Evolutionary conservation across 2,797 vertebrate genomes (phyloP), one percentile per base, ranked within the genome.

Genomic region (Malacoctenus gilli): DNA sequence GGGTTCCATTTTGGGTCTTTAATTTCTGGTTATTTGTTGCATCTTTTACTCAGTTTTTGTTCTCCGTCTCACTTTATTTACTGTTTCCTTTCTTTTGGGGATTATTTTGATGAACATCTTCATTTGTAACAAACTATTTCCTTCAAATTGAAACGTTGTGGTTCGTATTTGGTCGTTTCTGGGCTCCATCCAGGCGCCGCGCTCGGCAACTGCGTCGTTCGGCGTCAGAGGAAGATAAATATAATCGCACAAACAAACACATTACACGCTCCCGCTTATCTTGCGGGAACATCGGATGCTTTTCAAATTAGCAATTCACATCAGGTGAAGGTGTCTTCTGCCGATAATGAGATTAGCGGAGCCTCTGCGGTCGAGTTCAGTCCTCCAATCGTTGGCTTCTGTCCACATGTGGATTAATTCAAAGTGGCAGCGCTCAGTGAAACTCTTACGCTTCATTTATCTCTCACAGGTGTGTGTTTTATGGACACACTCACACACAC

Each of bases 201-300:
- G 50, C 59, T 56, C 4, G 67, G 40, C 47, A 47, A 68, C 51
- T 50, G 57, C 72, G 64, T 82, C 59, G 53, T 82, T 85, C 70
- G 67, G 59, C 59, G 68, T 64, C 51, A 61, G 35, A 41, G 39
- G 39, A 8, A 59, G 51, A 47, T 80, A 60, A 59, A 82, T 86
- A 60, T 66, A 78, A 80, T 71, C 64, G 50, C 59, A 64, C 46
- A 42, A 58, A 43, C 51, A 84, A 82, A 82, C 65, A 76, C 71
- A 84, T 71, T 62, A 71, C 59, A 75, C 2, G 18, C 56, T 40
- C 30, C 36, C 9, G 50, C 50, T 73, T 68, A 78, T 65, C 67
- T n/a, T 68, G 35, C 51, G 35, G n/a, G 35, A 61, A 70, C 36
- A 77, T 71, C 54, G 38, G 49, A 28, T 38, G 55, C 9, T 55